Evolutionary conservation across 1,140 invertebrate species (phyloP).

Genomic region (Mycetomoellerius zeteki): DNA sequence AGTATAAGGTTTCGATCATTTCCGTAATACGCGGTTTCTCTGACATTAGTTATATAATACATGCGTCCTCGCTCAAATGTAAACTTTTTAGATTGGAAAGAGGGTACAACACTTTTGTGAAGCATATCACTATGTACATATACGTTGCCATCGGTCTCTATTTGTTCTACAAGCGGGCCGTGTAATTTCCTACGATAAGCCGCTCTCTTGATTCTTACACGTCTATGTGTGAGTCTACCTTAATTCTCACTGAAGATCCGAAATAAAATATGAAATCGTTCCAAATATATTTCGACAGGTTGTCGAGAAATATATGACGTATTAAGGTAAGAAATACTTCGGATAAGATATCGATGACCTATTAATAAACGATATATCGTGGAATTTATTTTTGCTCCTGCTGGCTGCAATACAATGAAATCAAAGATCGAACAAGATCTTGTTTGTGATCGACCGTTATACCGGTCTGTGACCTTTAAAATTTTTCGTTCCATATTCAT

Average conservation of each 20-base stretch:
- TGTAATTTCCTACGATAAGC: constrained; percentile 29
- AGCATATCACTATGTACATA: constrained; percentile 32
- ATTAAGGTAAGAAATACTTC: not conserved
- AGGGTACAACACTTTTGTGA: constrained; percentile 7
- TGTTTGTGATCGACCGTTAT: not conserved
- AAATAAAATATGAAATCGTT: constrained; percentile 3
- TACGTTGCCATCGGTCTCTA: not conserved
- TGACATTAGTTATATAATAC: constrained; percentile 24
- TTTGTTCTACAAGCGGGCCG: constrained; percentile 19
- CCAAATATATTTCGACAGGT: not conserved
- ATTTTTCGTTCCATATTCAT: constrained; percentile 14
- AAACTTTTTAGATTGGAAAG: constrained; percentile 42
- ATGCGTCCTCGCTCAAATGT: constrained; percentile 13
- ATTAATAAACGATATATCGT: not conserved
- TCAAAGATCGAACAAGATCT: not conserved
- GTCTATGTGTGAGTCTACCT: not conserved
- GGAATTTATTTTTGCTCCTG: not conserved
- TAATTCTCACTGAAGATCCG: not conserved
- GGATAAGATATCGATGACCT: constrained; percentile 2
- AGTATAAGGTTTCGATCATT: constrained; percentile 3
- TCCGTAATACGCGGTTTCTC: constrained; percentile 26
- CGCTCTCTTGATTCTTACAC: not conserved
- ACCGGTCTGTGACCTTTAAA: not conserved
- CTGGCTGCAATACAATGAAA: not conserved
- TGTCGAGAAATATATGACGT: not conserved